These are phyloP conservation scores for Linurgus olivaceus DNA, from an alignment of 2,797 vertebrate species.

Conservation along the genomic window DNA sequence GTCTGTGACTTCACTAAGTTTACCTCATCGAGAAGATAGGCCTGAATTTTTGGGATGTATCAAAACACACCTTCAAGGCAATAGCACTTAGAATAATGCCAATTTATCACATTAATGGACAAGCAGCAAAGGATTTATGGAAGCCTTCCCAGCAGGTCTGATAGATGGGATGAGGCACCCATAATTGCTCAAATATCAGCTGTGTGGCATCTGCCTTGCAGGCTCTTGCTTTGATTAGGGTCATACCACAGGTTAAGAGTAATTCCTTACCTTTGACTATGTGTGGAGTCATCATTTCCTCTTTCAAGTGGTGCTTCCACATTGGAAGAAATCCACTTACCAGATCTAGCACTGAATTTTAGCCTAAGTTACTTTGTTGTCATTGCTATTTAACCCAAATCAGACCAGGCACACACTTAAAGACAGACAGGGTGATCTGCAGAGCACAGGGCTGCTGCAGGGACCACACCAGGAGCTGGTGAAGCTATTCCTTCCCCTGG, in stretches of 20 bases:
- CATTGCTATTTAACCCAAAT: neutral
- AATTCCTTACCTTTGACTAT: neutral
- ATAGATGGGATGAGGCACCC: neutral
- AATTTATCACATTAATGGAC: neutral
- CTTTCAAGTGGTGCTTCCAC: neutral
- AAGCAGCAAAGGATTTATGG: neutral
- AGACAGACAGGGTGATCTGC: neutral
- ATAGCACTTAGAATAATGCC: neutral
- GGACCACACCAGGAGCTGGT: rapidly evolving
- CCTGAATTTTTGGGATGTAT: neutral
- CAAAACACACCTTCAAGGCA: neutral
- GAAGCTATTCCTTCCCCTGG: neutral
- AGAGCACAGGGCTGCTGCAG: neutral
- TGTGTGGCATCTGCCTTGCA: neutral
- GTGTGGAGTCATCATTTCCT: neutral
- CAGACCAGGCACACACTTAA: neutral
- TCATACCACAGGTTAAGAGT: neutral
- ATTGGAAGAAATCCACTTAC: neutral
- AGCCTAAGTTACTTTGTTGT: neutral
- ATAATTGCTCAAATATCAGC: neutral
- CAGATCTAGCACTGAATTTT: neutral
- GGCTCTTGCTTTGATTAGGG: neutral
- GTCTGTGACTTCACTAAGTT: neutral
- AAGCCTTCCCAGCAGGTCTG: neutral
- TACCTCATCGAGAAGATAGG: neutral